Percentiles rank a stretch among this genome's conserved stretches.
These are phyloP conservation scores for Protobothrops mucrosquamatus DNA, from an alignment of 2,113 vertebrate genomes.

Conservation along the genomic window DNA sequence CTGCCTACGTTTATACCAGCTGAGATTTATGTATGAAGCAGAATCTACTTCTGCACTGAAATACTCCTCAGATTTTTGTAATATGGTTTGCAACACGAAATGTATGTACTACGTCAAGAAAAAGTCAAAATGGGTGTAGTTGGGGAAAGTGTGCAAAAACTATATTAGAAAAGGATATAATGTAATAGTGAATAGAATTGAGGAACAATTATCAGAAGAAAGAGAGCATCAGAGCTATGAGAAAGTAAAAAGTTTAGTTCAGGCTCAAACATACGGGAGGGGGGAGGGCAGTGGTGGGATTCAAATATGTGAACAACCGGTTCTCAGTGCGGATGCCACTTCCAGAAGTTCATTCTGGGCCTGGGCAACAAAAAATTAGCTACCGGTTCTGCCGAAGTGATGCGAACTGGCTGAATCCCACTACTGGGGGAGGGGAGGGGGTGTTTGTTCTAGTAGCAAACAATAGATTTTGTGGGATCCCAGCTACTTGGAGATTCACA, in stretches of 20 bases:
- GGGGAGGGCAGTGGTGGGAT: no score
- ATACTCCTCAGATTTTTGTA: neutral
- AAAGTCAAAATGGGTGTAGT: neutral
- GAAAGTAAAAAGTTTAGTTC: neutral
- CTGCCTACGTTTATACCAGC: neutral
- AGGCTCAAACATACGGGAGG: neutral
- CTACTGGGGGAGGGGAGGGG: no score
- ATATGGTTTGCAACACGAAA: neutral
- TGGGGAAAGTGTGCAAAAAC: neutral
- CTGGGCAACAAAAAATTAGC: no score
- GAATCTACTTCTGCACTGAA: neutral
- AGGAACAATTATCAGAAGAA: neutral
- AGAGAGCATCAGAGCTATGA: constrained; percentile 15
- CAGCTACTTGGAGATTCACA: constrained; percentile 28
- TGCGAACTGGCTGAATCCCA: no score
- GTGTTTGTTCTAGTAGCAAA: neutral
- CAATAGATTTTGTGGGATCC: neutral
- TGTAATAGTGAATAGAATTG: neutral
- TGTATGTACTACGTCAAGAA: neutral
- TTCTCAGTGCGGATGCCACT: no score
- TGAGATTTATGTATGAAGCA: neutral
- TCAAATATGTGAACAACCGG: no score
- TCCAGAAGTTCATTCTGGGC: no score
- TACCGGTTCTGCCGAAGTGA: no score
- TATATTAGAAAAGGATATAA: neutral